These are phyloP conservation scores for Stomatorhinus walkeri DNA, from an alignment of 2,797 vertebrate genomes.

Conservation along the genomic window DNA sequence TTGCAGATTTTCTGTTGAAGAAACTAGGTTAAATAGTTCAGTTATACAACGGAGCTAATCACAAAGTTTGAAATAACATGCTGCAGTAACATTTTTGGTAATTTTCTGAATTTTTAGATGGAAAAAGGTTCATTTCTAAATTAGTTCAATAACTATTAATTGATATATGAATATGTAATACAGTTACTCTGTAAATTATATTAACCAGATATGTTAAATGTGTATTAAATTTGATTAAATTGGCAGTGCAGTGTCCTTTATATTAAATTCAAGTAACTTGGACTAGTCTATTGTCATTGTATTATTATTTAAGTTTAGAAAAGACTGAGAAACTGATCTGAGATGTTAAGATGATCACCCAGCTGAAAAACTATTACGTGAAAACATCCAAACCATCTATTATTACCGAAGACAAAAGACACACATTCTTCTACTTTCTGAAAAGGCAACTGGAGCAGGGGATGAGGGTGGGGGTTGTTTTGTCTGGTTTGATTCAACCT, in stretches of 20 bases:
- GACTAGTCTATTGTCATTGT: neutral
- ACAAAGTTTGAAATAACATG: neutral
- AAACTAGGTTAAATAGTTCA: neutral
- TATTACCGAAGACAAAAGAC: neutral
- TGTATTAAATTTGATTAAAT: neutral
- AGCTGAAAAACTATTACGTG: neutral
- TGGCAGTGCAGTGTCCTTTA: neutral
- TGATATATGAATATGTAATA: neutral
- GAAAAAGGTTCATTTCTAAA: neutral
- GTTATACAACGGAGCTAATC: neutral
- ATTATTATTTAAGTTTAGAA: neutral
- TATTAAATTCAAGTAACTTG: neutral
- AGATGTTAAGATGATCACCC: neutral
- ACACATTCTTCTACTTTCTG: neutral
- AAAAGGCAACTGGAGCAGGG: neutral
- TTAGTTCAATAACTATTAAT: neutral
- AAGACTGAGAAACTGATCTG: neutral
- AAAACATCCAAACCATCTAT: neutral
- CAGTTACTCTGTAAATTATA: neutral
- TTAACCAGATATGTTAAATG: neutral
- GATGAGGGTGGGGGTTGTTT: neutral
- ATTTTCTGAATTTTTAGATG: neutral
- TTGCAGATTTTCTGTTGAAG: neutral
- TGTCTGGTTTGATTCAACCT: slow-evolving; percentile 5
- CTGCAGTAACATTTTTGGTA: neutral